These are phyloP conservation scores for Onchidella celtica DNA, from an alignment of 2,888 invertebrate genomes.

Conservation along the genomic window DNA sequence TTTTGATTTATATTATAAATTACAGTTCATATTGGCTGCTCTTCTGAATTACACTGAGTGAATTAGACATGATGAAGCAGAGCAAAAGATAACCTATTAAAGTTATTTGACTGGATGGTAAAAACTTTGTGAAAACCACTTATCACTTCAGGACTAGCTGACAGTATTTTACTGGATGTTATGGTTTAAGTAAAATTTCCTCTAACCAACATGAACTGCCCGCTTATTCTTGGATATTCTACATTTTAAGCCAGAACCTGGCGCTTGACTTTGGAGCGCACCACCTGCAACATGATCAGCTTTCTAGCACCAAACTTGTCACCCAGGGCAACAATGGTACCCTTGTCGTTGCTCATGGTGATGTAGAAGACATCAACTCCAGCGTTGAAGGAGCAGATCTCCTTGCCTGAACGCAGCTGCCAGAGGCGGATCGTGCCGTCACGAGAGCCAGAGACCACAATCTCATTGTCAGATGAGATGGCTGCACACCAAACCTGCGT, in stretches of 20 bases:
- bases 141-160: too few relatives aligned
- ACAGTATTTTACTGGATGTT: too few relatives aligned
- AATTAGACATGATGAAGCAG: too few relatives aligned
- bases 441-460: conserved; percentile 78
- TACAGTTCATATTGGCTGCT: too few relatives aligned
- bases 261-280: conserved; percentile 71
- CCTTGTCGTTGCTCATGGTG: conserved; percentile 78
- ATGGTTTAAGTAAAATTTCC: too few relatives aligned
- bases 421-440: conserved; percentile 80
- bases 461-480: conserved; percentile 78
- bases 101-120: too few relatives aligned
- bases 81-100: too few relatives aligned
- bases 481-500: conserved; percentile 78
- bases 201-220: too few relatives aligned
- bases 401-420: conserved; percentile 75
- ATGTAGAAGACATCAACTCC: conserved; percentile 79
- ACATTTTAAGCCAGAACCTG: conserved; percentile 66
- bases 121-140: too few relatives aligned
- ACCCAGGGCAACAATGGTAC: conserved; percentile 79
- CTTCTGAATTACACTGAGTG: too few relatives aligned
- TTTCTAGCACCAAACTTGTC: conserved; percentile 79
- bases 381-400: conserved; percentile 77
- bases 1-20: too few relatives aligned
- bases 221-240: too few relatives aligned
- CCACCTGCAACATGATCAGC: conserved; percentile 79